Evolutionary conservation across 1,140 invertebrate genomes (phyloP), one percentile per base, ranked within the genome.

Genomic region (Platyura marginata): DNA sequence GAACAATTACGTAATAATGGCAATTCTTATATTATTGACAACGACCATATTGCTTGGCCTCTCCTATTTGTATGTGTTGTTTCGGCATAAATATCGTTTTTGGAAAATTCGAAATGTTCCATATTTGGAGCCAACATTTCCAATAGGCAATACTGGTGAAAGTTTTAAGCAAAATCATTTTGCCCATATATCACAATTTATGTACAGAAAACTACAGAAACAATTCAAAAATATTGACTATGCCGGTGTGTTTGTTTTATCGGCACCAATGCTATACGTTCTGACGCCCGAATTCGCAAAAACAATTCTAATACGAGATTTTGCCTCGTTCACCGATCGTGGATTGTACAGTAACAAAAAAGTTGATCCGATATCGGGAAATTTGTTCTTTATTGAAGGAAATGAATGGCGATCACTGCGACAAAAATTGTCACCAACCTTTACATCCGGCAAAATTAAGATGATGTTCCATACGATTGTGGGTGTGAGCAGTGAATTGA

Each of bases 361-460:
- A 36, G 41, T 44, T 11, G 51, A 51, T 43, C 51, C 49, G 8
- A 3, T 49, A 21, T 41, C 32, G 21, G 46, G 32, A 5, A 44
- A 52, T 43, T 33, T 54, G 8, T 49, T 51, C 34, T 35, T 40
- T n/a, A 21, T 49, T 21, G 44, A 51, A 42, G 57, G 49, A 13
- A 9, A 25, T 18, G 45, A 54, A 37, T 74, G 71, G 71, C 64
- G 62, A 48, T 46, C 57, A 15, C 49, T 71, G 2, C 55, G 71
- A 39, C 53, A 42, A 9, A 59, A 61, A 35, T 51, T 72, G 15
- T 62, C 61, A 0, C 66, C 67, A 8, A 54, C 69, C 4, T 72
- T 72, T 45, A 66, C 66, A 0, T 57, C 65, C 6, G 62, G 58
- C 1, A 71, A 70, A 49, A 52, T 73, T 15, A 71, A 64, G 48